Evolutionary conservation across 2,888 invertebrate genomes (phyloP).

Genomic region (Chrysolina haemoptera): DNA sequence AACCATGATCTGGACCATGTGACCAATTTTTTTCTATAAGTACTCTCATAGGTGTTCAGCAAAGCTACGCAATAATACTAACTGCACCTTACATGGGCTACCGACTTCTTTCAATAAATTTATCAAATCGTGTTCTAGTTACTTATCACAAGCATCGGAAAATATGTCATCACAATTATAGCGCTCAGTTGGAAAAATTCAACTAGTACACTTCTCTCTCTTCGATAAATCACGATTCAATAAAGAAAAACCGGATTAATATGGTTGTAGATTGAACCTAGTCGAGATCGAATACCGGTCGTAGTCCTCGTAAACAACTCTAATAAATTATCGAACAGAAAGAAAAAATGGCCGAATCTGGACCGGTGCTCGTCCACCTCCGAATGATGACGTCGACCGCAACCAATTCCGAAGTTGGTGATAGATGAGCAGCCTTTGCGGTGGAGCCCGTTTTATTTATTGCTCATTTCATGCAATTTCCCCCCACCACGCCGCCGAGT

Average conservation of each 20-base stretch:
- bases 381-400: slow-evolving; percentile 26
- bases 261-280: neutral
- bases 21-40: no score
- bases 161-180: neutral
- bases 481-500: slow-evolving; percentile 2
- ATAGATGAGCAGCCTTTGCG: slow-evolving; percentile 26
- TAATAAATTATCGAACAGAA: slow-evolving; percentile 18
- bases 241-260: slow-evolving; percentile 7
- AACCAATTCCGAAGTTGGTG: slow-evolving; percentile 24
- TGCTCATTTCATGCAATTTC: slow-evolving; percentile 33
- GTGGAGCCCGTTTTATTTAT: slow-evolving; percentile 31
- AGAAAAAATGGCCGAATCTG: neutral
- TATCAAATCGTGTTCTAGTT: no score
- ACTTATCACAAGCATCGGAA: neutral
- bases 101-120: no score
- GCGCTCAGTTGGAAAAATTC: neutral
- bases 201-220: neutral
- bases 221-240: neutral
- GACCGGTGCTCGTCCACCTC: slow-evolving; percentile 17
- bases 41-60: no score
- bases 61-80: no score
- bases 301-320: slow-evolving; percentile 22
- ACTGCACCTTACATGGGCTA: no score
- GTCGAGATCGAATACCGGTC: neutral
- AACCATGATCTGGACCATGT: no score